Conservation (phyloP, 2,797 vertebrate species). For the Sebastolobus alascanus region DNA sequence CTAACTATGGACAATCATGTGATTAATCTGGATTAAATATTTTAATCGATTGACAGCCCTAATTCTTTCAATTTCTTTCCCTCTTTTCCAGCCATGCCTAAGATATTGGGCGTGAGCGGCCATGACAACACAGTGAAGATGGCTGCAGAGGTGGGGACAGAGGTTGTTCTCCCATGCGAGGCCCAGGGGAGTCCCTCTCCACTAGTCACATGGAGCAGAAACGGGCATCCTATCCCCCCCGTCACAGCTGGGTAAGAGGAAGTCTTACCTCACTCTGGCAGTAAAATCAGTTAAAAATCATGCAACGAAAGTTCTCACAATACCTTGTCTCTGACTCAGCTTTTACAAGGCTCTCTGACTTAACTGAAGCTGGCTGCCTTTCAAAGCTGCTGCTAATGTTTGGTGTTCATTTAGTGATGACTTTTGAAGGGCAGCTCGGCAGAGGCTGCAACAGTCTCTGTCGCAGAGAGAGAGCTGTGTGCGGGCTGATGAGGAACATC, state of each 20-base stretch:
- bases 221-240: conserved; percentile 83
- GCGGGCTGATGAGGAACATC: conserved; percentile 70
- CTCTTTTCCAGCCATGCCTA: conserved; percentile 86
- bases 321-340: conserved; percentile 32
- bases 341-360: conserved; percentile 51
- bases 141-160: conserved; percentile 86
- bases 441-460: conserved; percentile 33
- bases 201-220: conserved; percentile 89
- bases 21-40: too few relatives aligned
- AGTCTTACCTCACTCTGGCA: conserved; percentile 34
- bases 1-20: too few relatives aligned
- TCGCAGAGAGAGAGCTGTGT: conserved; percentile 32
- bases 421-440: conserved; percentile 49
- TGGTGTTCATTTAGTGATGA: conserved; percentile 47
- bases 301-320: conserved; percentile 26
- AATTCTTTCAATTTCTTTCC: conserved; percentile 23
- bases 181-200: conserved; percentile 88
- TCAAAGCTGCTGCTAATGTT: conserved; percentile 40
- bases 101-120: conserved; percentile 80
- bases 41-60: too few relatives aligned
- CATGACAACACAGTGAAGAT: conserved; percentile 69
- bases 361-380: conserved; percentile 38
- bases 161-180: conserved; percentile 91
- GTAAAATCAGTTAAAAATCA: conserved; percentile 40
- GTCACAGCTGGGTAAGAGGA: conserved; percentile 86